Base-by-base conservation (phyloP, 2,888 invertebrate genomes). In the Ethmia dodecea region DNA sequence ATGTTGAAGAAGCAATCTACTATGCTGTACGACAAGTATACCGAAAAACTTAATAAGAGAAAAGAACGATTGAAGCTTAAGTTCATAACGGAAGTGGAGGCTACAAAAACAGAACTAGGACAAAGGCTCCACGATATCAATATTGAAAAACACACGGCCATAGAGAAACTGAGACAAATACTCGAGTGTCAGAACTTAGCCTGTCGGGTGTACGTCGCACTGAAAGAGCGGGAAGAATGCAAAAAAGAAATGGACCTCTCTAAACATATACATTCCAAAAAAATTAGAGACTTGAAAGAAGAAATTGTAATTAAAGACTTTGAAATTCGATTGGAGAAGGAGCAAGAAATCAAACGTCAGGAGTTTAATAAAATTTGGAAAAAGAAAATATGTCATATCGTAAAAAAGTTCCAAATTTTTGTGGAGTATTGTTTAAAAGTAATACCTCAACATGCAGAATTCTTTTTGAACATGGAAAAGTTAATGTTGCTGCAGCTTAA, bases 381-480 rank as follows among this genome's bases (percentile, higher is more conserved):
- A 47, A 71, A 63, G 42, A 84, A 81, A 63, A 52, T 83, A 8
- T 78, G 75, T 42, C 64, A 65, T 38, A 67, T 81, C n/a, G 66
- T 84, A 10, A 81, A 77, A 46, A 66, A 61, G 36, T 76, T 86
- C 37, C 83, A 83, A 60, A 47, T 59, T 33, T 83, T 84, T 46
- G 70, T 80, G 12, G 50, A 58, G n/a, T 79, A 72, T 42, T 74
- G 73, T 37, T 43, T 86, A n/a, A 63, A 70, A 13, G 48, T 52
- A 11, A 38, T 83, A 29, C 86, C 86, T 1, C 74, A 80, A 10
- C 65, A 81, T 31, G 77, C 78, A 1, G 83, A 83, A 1, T 84
- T 83, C 50, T 83, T 86, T 42, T 60, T 77, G 25, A 74, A 84
- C 29, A 68, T 81, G 61, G 84, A 86, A 42, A 79, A 76, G 40